Evolutionary conservation across 2,888 invertebrate genomes (phyloP).

Genomic region (Melinaea marsaeus): DNA sequence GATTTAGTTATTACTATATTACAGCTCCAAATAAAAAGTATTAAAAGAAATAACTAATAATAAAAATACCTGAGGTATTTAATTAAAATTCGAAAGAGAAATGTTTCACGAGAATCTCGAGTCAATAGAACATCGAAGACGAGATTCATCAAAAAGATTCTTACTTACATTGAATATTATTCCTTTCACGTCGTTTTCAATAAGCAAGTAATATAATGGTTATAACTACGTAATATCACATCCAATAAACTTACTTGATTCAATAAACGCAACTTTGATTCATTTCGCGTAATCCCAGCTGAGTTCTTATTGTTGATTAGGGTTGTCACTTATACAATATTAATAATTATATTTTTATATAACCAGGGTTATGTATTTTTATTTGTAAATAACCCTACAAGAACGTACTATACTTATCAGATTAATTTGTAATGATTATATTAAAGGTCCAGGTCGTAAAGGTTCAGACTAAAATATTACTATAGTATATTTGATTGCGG

Average conservation of each 20-base stretch:
- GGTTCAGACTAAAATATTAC: no score
- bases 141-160: background rate
- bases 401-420: no score
- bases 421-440: no score
- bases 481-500: no score
- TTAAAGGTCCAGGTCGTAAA: no score
- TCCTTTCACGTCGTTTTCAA: conserved; percentile 20
- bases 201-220: conserved; percentile 25
- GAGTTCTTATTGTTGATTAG: conserved; percentile 52
- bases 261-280: conserved; percentile 65
- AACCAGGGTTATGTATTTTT: background rate
- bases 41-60: no score
- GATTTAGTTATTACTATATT: no score
- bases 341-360: background rate
- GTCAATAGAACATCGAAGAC: background rate
- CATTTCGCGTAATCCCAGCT: conserved; percentile 62
- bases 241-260: conserved; percentile 38
- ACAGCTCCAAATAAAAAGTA: no score
- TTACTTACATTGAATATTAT: conserved; percentile 11
- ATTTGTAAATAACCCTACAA: no score
- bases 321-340: conserved; percentile 21
- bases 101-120: no score
- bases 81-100: no score
- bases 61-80: no score
- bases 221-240: conserved; percentile 28